Conservation (phyloP, 2,888 invertebrate species). For the Ceratothoa steindachneri region DNA sequence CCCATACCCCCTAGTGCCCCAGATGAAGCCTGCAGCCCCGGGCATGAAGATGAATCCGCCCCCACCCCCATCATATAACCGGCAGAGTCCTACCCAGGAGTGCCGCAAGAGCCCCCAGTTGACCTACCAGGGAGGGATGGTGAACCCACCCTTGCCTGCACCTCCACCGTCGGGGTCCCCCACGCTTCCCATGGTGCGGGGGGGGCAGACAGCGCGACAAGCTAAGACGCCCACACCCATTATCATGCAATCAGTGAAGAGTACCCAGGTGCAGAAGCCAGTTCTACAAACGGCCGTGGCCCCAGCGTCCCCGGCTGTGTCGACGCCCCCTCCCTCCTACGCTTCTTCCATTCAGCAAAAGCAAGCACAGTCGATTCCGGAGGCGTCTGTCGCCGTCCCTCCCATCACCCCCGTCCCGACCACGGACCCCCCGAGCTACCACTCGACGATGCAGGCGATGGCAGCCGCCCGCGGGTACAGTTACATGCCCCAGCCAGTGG, state of each 20-base stretch:
- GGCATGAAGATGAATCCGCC: constrained; percentile 60
- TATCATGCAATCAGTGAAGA: constrained; percentile 94
- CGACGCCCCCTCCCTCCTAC: constrained; percentile 51
- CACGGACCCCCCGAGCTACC: constrained; percentile 86
- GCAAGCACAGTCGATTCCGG: constrained; percentile 47
- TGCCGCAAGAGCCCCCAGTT: constrained; percentile 37
- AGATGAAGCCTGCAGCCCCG: constrained; percentile 58
- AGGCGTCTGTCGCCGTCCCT: too few species aligned
- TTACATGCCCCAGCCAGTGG: constrained; percentile 59
- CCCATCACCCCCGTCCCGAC: constrained; percentile 58
- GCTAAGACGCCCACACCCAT: constrained; percentile 86
- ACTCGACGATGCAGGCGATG: constrained; percentile 79
- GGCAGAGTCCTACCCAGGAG: constrained; percentile 70
- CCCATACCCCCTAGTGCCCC: constrained; percentile 58
- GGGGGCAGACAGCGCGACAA: constrained; percentile 80
- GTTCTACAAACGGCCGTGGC: constrained; percentile 90
- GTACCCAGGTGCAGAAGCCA: constrained; percentile 88
- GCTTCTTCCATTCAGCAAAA: constrained; percentile 46
- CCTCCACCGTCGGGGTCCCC: constrained; percentile 47
- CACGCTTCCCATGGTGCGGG: constrained; percentile 62
- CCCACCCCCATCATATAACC: constrained; percentile 72
- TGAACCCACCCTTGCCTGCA: constrained; percentile 39
- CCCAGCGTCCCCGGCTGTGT: constrained; percentile 59
- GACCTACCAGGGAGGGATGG: constrained; percentile 27
- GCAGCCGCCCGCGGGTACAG: constrained; percentile 57